Evolutionary conservation across 2,113 vertebrate species (phyloP), one percentile per base, ranked within the genome.

Genomic region (Caretta caretta): DNA sequence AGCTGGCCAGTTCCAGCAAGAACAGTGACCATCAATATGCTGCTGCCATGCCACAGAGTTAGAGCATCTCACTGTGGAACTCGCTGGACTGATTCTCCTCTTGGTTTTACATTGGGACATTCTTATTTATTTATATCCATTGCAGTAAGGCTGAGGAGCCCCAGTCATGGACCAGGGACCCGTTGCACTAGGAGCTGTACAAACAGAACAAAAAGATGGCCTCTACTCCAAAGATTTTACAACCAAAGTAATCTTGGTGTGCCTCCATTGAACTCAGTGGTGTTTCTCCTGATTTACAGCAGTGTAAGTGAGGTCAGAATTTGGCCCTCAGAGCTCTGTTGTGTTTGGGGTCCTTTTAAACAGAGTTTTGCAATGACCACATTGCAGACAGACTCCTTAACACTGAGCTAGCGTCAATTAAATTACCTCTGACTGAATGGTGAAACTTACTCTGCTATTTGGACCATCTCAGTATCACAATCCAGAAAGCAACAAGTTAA

Each of bases 401-500:
- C 24, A 78, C 95, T 76, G 94, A 81, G 75, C 65, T 53, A 59
- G 84, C 29, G 87, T 42, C 96, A 84, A 83, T 86, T 89, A 90
- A 38, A 1, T 6, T 83, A 89, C 87, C 9, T 79, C n/a, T 80
- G 88, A 83, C 31, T 25, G 42, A 59, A 90, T 72, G 81, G 53
- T 92, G 85, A 93, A 48, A 90, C 87, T 90, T 86, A 13, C 19
- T 24, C 38, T 84, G 89, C 88, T 59, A 87, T 95, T 89, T 82
- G 76, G 89, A 83, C 92, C 31, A 12, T 65, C 92, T 81, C 57
- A 27, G 83, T 79, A 90, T 86, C 88, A 27, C 86, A 91, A 89
- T 72, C 89, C 86, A 88, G 90, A 92, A 96, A 93, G 94, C 93
- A 89, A 85, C 93, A 1, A 83, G 78, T 93, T 96, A 17, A 62